These are phyloP conservation scores for Melanotus villosus DNA, from an alignment of 2,888 invertebrate species.

Conservation along the genomic window DNA sequence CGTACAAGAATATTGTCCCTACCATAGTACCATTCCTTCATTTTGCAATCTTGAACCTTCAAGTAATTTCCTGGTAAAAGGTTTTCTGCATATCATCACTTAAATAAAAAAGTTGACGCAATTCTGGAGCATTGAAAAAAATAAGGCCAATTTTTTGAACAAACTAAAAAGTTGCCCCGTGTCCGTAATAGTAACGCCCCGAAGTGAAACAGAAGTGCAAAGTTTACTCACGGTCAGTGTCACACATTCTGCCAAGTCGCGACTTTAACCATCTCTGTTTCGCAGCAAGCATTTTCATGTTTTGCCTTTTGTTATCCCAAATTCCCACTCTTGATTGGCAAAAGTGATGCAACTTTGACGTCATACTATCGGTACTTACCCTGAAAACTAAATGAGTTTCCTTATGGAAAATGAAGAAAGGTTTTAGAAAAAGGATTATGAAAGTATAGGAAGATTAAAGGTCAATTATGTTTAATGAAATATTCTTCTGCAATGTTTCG, in stretches of 20 bases:
- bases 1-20: too few relatives aligned
- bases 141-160: conserved; percentile 36
- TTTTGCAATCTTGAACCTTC: conserved; percentile 23
- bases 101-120: conserved; percentile 17
- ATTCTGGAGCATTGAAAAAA: conserved; percentile 25
- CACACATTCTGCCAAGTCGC: conserved; percentile 56
- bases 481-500: too few relatives aligned
- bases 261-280: conserved; percentile 44
- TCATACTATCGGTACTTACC: conserved; percentile 23
- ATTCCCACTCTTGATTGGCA: conserved; percentile 33
- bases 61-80: conserved; percentile 2
- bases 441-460: too few relatives aligned
- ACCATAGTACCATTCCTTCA: conserved; percentile 3
- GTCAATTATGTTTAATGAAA: too few relatives aligned
- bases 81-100: neutral
- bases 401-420: neutral
- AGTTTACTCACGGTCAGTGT: conserved; percentile 60
- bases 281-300: conserved; percentile 31
- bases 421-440: too few relatives aligned
- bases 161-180: conserved; percentile 31
- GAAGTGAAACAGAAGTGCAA: conserved; percentile 48
- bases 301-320: conserved; percentile 35
- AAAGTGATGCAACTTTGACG: conserved; percentile 39
- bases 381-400: conserved; percentile 14
- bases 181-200: conserved; percentile 29